Evolutionary conservation across 2,113 vertebrate genomes (phyloP), one percentile per base, ranked within the genome.

Genomic region (Calidris pygmaea): DNA sequence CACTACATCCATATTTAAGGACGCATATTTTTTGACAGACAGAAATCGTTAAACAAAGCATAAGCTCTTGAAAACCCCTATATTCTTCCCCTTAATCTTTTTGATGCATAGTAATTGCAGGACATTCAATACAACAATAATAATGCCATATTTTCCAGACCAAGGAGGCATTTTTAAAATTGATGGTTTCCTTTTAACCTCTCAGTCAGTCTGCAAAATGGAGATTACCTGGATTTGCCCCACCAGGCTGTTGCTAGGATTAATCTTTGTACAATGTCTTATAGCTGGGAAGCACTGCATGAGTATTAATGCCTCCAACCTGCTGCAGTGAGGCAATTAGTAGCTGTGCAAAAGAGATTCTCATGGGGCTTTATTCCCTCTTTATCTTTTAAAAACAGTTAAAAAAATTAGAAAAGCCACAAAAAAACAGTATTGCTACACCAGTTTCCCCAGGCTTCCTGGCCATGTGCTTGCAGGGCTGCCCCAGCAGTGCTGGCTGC

Each of bases 191-290:
- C 30, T 87, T 89, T 91, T 62, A 65, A 60, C 30, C 34, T 87
- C 22, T 70, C 66, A 48, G 68, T 85, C 62, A 60, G 14, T 52
- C 87, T 96, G 81, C 43, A 87, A 47, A 95, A 68, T 34, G 43
- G 47, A 94, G 81, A 91, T 93, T 93, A 78, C 93, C 81, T 94
- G 93, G 27, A 52, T 94, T 96, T 96, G 56, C 84, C 91, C 87
- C 70, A 85, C 66, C 53, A 85, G 45, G 41, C 81, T 85, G 32
- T 59, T 82, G 19, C 77, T 81, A 76, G 71, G 74, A 87, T 91
- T 96, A 94, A 73, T 95, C 39, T 92, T 87, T 72, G 14, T 72
- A 30, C 58, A 66, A 9, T 67, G 26, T 72, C 41, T 85, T 76
- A 34, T 3, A 89, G 53, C 45, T 86, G 55, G 32, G 34, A 86